Base-by-base conservation (phyloP, 2,888 invertebrate species). In the Pterostichus madidus region DNA sequence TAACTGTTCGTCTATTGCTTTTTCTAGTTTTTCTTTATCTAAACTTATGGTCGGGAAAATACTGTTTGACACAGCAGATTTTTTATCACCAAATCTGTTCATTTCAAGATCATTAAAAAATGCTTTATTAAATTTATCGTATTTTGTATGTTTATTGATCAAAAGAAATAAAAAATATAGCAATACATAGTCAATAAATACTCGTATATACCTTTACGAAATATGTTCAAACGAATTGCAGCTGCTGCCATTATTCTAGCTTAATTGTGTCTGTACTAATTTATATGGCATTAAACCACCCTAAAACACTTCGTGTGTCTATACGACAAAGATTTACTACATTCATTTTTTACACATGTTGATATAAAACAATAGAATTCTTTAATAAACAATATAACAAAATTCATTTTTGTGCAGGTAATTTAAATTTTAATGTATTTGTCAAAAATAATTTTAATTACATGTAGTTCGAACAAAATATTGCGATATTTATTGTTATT, bases 251-350 rank as follows among this genome's bases (percentile, higher is more conserved):
- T 71, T 15, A 71, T 24, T 46, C 71, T 44, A 7, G 71, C 71
- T 71, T 71, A 71, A 71, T 71, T 46, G 71, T 46, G 11, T 7
- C 46, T 24, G 24, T 49, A 49, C 71, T 71, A 71, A 71, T 71
- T 71, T 71, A 71, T 71, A 46, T 10, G 46, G 46, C 24, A 71
- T 46, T 71, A 71, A 71, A 71, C n/a, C n/a, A 10, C 71, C 46
- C 6, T 44, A 31, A 31, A 59, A 59, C 11, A 59, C 24, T 59
- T 17, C 24, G 24, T 24, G 7, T 24, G 5, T n/a, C 17, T 71
- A 71, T 49, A 31, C n/a, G 46, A 17, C 71, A 71, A 71, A 71
- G 71, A 71, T 71, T 46, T 71, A 71, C 24, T 71, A 11, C 35
- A 64, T 59, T 64, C 13, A 64, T 64, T 64, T 64, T 59, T 64